Base-by-base conservation (phyloP, 1,140 invertebrate genomes). In the Euglossa dilemma region DNA sequence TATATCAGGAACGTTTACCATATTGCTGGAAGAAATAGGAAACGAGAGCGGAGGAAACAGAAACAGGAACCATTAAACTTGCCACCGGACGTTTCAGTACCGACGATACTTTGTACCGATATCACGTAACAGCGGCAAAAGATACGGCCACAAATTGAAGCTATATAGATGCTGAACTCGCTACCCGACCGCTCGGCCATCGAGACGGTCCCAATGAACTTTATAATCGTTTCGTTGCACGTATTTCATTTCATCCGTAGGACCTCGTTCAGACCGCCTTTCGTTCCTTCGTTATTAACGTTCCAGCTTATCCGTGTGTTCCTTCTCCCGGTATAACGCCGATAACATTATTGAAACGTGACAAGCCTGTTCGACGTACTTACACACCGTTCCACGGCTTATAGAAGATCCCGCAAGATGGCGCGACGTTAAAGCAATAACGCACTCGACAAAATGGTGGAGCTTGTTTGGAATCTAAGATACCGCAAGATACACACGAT, bases 211-310 rank as follows among this genome's bases (percentile, higher is more conserved):
- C 18, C 47, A 50, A 75, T 52, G 57, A 75, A 75, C 43, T 61
- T 14, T 52, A 63, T 50, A 75, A 75, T 75, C 73, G 73, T 75
- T 63, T 63, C 73, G 73, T 52, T 28, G 43, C 73, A 75, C 73
- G 73, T 75, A 75, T 75, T 75, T 75, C 73, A 75, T 75, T 75
- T 75, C 14, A 59, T 9, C 20, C 25, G 11, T 23, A 6, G 11
- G 8, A 0, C 25, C 14, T n/a, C 36, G 54, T 16, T 25, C 6
- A 12, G 43, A 57, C 28, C 54, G 43, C 18, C 25, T 64, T 66
- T 25, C 61, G 9, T 59, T 75, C 36, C 23, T 61, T 74, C 56
- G 56, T 74, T 74, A 74, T 74, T 47, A 61, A 74, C 72, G 56
- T 25, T 47, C 72, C n/a, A 45, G 23, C 43, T 45, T 61, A 72